phyloP scores from a whole-genome alignment of 2,797 vertebrate genomes.

The Babyrousa celebensis region DNA sequence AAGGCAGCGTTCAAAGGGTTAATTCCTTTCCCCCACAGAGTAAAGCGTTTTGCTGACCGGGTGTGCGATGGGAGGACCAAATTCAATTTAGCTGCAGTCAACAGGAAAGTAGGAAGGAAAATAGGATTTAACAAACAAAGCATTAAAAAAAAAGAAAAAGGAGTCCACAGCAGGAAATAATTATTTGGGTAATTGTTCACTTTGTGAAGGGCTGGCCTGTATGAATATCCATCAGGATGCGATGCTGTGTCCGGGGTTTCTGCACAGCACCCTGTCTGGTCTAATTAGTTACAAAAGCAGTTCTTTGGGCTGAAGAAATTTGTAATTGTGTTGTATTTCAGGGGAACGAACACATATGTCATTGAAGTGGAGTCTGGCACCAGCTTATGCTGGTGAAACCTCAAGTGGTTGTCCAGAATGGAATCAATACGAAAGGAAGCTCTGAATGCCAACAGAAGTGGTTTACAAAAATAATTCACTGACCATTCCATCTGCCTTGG shows the following conservation, averaged over 20 bases:
- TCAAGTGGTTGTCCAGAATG: constrained; percentile 79
- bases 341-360: constrained; percentile 83
- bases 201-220: constrained; percentile 90
- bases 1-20: constrained; percentile 84
- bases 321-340: constrained; percentile 82
- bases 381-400: constrained; percentile 77
- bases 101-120: constrained; percentile 93
- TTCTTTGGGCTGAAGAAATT: constrained; percentile 77
- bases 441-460: constrained; percentile 86
- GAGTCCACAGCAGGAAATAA: constrained; percentile 90
- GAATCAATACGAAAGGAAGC: constrained; percentile 86
- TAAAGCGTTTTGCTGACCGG: constrained; percentile 90
- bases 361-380: constrained; percentile 86
- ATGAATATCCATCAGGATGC: constrained; percentile 88
- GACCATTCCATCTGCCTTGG: constrained; percentile 88
- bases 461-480: constrained; percentile 88
- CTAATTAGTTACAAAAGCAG: constrained; percentile 89
- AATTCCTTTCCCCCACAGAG: constrained; percentile 80
- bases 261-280: constrained; percentile 86
- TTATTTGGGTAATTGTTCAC: constrained; percentile 91
- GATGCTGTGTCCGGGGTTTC: constrained; percentile 88
- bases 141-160: constrained; percentile 68
- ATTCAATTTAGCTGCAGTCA: constrained; percentile 91
- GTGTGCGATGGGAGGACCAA: constrained; percentile 85
- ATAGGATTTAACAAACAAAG: constrained; percentile 94